Base-by-base conservation (phyloP, 2,888 invertebrate species). In the Noctuana brunneofusca region DNA sequence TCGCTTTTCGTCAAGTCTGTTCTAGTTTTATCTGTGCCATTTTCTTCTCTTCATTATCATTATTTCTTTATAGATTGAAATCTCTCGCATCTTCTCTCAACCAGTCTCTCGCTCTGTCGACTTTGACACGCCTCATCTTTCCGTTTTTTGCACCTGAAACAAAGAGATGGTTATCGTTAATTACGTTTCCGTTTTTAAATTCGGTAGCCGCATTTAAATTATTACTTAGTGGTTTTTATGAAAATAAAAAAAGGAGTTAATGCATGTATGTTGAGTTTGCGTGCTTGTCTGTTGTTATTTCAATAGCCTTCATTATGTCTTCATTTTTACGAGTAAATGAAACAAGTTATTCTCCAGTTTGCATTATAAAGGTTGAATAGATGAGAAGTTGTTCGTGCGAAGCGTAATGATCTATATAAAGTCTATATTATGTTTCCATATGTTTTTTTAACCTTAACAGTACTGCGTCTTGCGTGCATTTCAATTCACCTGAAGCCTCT, bases 11-110 rank as follows among this genome's bases (percentile, higher is more conserved):
- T 90, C 88, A 91, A 77, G 90, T 91, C 76, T 89, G 75, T 76
- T 89, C 90, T 64, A 86, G 70, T 72, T 80, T 80, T 75, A 83
- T 79, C 68, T 72, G 75, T 68, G 77, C 74, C 81, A 84, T 83
- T 73, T 75, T 84, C 65, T 73, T 80, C 74, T 76, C 74, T 76
- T 73, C 67, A 75, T 75, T 69, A 65, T 77, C 75, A 75, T 80
- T 72, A 66, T 81, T 62, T 71, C 75, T 69, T 80, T 76, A 79
- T 67, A 66, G 43, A 68, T 65, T 63, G 67, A 54, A 66, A 65
- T 68, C 20, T 43, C 48, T 64, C 3, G 35, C 58, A 64, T 64
- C 11, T 64, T 64, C 49, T 27, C 32, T 35, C 14, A 32, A 27
- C 18, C 49, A 18, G 22, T 43, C 16, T 24, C 41, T 70, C 56